Conservation (phyloP, 2,888 invertebrate genomes). For the Morpho helenor region DNA sequence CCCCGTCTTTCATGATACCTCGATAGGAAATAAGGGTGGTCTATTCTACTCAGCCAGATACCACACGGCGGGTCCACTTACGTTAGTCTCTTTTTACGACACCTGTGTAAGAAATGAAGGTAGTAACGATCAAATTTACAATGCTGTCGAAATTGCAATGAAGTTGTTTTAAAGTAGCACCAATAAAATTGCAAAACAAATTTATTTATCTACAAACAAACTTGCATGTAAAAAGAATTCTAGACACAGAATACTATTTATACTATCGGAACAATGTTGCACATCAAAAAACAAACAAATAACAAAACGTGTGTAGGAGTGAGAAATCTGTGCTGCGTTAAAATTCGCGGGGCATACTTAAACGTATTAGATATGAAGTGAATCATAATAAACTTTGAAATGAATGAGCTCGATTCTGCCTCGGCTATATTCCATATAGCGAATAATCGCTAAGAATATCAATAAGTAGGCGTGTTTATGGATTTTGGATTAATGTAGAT, state of each 20-base stretch:
- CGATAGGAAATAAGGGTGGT: too few relatives aligned
- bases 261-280: constrained; percentile 1
- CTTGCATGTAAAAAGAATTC: not conserved
- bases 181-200: too few relatives aligned
- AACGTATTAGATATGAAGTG: constrained; percentile 1
- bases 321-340: constrained; percentile 2
- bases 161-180: too few relatives aligned
- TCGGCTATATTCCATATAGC: constrained; percentile 1
- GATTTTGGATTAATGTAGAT: too few relatives aligned
- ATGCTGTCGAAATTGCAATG: too few relatives aligned
- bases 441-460: not conserved
- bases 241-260: constrained; percentile 1
- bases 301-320: constrained; percentile 2
- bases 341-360: constrained; percentile 7
- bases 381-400: constrained; percentile 13
- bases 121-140: too few relatives aligned
- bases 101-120: too few relatives aligned
- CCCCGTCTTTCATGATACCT: too few relatives aligned
- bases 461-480: not conserved
- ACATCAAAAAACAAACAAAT: constrained; percentile 7
- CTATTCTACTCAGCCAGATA: too few relatives aligned
- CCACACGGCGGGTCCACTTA: too few relatives aligned
- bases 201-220: too few relatives aligned
- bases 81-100: too few relatives aligned
- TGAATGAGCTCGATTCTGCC: constrained; percentile 5